Evolutionary conservation across 2,888 invertebrate genomes (phyloP), one percentile per base, ranked within the genome.

Genomic region (Ophonus ardosiacus): DNA sequence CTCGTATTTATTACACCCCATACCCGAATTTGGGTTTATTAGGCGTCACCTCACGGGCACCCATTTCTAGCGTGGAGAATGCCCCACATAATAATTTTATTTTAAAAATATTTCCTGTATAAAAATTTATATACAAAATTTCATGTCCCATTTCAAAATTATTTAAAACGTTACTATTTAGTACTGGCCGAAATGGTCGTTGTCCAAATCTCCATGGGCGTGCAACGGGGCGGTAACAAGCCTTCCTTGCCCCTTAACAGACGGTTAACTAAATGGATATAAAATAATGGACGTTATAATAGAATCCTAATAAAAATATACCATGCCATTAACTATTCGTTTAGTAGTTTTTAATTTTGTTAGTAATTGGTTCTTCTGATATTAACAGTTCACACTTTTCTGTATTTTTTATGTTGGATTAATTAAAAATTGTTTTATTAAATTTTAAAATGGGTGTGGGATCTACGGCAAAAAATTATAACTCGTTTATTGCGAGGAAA

Each of bases 251-350:
- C 43, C 10, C 38, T 71, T 74, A 78, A 78, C 78, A 24, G 78
- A 78, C 78, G 56, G 65, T 61, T 84, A 84, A 65, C 78, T 84
- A 84, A 84, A 84, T 84, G 78, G 78, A 65, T 78, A 78, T 71
- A 78, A 84, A 84, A 61, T 84, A 83, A 83, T 83, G 83, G 83
- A 43, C 61, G 74, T 81, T 81, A 61, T 76, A 83, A 83, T 83
- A 83, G 83, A 83, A 83, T 83, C 43, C 71, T 76, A 76, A 83
- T 83, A 83, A 81, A 61, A 81, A 81, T 43, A 40, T 43, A 13
- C 40, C 71, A 43, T 18, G 18, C 71, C 21, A 74, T 74, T 74
- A 74, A 74, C 3, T 8, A 13, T 43, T 18, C 71, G 71, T 74
- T 74, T 81, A 81, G 81, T 81, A 40, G 81, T 7, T 81, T 81